Evolutionary conservation across 2,888 invertebrate genomes (phyloP), one percentile per base, ranked within the genome.

Genomic region (Adelognathus sp.): DNA sequence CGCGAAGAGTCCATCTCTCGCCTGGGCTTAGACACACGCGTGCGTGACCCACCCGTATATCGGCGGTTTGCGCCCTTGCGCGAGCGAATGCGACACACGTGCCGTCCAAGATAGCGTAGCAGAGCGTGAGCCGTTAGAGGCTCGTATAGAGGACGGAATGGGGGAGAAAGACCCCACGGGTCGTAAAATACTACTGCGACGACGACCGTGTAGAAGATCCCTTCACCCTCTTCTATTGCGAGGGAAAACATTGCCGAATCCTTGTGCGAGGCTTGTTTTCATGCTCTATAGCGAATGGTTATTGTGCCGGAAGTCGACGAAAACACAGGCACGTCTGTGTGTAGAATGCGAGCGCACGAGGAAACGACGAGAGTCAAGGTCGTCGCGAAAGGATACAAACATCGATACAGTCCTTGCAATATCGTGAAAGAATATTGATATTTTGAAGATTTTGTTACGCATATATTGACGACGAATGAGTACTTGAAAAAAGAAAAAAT

Each of bases 1-100:
- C 18, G n/a, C 44, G 33, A 33, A 16, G 63, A 18, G 44, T 18
- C 33, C 52, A 16, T 6, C 33, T 69, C 64, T n/a, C n/a, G n/a
- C n/a, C n/a, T n/a, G n/a, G n/a, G n/a, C n/a, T n/a, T n/a, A 60
- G 64, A 69, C 58, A 64, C 73, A 21, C 16, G 78, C 73, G 78
- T 73, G 78, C 78, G 69, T 78, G 78, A 78, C 73, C 78, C 69
- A 77, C 73, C 67, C 41, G 27, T 52, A 60, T 61, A 54, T 36
- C 31, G 39, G 61, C 24, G 50, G 39, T 69, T 73, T 56, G 56
- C 50, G 36, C 54, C 46, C 60, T 76, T 67, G 66, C 46, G n/a
- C 39, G 63, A 54, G 56, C 31, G 67, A 77, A 77, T 77, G 72
- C 78, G 73, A 70, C 52, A 78, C 73, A 78, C 77, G 77, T 78